phyloP scores from a whole-genome alignment of 2,113 vertebrate species.

The Lophura nycthemera region DNA sequence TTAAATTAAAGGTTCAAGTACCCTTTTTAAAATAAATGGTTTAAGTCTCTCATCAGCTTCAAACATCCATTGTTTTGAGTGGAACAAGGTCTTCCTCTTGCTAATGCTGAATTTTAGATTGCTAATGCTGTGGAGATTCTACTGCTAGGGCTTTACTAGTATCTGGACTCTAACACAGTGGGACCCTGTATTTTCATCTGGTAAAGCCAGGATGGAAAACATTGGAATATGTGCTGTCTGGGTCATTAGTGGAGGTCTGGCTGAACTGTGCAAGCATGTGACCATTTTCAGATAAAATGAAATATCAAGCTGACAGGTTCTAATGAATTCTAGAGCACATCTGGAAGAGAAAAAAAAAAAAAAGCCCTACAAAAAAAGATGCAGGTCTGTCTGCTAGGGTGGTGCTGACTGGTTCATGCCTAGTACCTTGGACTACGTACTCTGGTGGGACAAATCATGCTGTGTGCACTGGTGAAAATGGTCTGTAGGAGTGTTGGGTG shows the following conservation, averaged over 20 bases:
- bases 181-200: neutral
- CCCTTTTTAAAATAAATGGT: neutral
- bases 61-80: neutral
- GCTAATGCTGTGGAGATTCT: neutral
- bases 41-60: neutral
- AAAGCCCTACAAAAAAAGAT: neutral
- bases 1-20: conserved; percentile 14
- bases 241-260: neutral
- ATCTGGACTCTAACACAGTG: neutral
- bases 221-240: neutral
- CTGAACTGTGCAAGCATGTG: accelerated
- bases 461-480: neutral
- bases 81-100: neutral
- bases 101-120: neutral
- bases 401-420: accelerated
- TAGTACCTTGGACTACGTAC: too few species aligned
- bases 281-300: neutral
- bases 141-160: neutral
- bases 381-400: neutral
- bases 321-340: neutral
- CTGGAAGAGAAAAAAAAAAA: too few species aligned
- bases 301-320: neutral
- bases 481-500: neutral
- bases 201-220: neutral
- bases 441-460: neutral